Base-by-base conservation (phyloP, 2,888 invertebrate species). In the Spatulosminthurus flaviceps region DNA sequence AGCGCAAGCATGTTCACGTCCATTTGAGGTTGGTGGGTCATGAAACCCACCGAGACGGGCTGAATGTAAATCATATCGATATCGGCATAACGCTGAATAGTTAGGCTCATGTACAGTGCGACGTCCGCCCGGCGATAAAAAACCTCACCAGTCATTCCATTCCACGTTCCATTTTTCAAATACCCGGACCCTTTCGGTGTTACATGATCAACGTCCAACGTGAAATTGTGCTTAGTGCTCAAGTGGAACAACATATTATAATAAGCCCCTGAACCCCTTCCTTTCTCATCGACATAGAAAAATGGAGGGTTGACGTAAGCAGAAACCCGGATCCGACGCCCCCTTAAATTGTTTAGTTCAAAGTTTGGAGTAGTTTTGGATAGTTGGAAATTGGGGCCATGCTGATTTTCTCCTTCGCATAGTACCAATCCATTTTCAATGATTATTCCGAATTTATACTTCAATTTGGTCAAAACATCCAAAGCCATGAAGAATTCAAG, bases 131-230 rank as follows among this genome's bases (percentile, higher is more conserved):
- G 1, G 16, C 22, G 2, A 22, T 74, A 74, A 22, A 28, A 61
- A 1, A n/a, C 29, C 0, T 19, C 75, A 0, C 75, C 75, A 5
- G 74, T 74, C 34, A 74, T 74, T 1, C 74, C 74, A 28, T 28
- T 74, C 74, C 74, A 74, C 21, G n/a, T 21, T 22, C 74, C 74
- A 34, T 61, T n/a, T 1, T 21, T 61, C 16, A n/a, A 34, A 9
- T 26, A 28, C 5, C 74, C 74, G 7, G 74, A 28, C 1, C 74
- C 74, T 16, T 29, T n/a, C 0, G 34, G 24, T 0, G 61, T 51
- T 9, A 51, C 34, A n/a, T 26, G n/a, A 34, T 64, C 64, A 13
- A 74, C 21, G 19, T 61, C 61, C 74, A 74, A 61, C 7, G 61
- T 26, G 9, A 21, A 74, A 24, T 74, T 74, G 9, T 74, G 16